Percentiles rank a stretch among this genome's conserved stretches.
Evolutionary conservation across 2,888 invertebrate species (phyloP).

Genomic region (Lagria hirta): DNA sequence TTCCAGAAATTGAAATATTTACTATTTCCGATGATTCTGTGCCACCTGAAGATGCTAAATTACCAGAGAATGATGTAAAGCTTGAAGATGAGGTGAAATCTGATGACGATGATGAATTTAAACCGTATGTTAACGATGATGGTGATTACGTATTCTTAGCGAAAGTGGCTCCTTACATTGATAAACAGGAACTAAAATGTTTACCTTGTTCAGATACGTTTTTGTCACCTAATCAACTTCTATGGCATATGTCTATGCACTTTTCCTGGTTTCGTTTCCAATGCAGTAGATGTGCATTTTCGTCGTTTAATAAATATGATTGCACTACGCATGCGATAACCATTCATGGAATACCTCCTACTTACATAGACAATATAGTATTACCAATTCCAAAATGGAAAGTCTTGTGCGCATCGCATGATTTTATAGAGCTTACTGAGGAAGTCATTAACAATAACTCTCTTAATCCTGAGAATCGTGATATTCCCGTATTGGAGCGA

Average conservation of each 20-base stretch:
- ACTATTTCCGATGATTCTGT: conserved; percentile 16
- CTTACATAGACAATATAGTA: conserved; percentile 48
- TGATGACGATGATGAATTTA: conserved; percentile 4
- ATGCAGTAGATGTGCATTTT: conserved; percentile 73
- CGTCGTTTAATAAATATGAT: conserved; percentile 66
- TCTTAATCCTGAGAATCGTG: too few species aligned
- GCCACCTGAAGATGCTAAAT: conserved; percentile 1
- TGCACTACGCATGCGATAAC: conserved; percentile 66
- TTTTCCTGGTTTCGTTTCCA: conserved; percentile 74
- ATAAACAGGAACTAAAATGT: conserved; percentile 55
- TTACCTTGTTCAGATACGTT: conserved; percentile 59
- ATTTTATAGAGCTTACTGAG: conserved; percentile 34
- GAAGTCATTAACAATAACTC: conserved; percentile 6
- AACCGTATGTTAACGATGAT: conserved; percentile 13
- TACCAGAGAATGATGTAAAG: conserved; percentile 1
- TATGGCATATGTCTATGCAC: conserved; percentile 66
- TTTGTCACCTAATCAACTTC: conserved; percentile 55
- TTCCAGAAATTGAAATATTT: conserved; percentile 10
- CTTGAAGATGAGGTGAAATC: conserved; percentile 4
- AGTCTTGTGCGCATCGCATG: conserved; percentile 41
- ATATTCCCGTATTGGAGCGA: conserved; percentile 1
- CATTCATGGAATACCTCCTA: conserved; percentile 62
- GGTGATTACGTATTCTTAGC: conserved; percentile 25
- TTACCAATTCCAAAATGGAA: conserved; percentile 46
- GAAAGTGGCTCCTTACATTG: conserved; percentile 49